A percentile compares a stretch with the other conserved stretches of the same genome.
These are phyloP conservation scores for Chaetogeoica ovagalla DNA, from an alignment of 2,888 invertebrate species.

Conservation along the genomic window DNA sequence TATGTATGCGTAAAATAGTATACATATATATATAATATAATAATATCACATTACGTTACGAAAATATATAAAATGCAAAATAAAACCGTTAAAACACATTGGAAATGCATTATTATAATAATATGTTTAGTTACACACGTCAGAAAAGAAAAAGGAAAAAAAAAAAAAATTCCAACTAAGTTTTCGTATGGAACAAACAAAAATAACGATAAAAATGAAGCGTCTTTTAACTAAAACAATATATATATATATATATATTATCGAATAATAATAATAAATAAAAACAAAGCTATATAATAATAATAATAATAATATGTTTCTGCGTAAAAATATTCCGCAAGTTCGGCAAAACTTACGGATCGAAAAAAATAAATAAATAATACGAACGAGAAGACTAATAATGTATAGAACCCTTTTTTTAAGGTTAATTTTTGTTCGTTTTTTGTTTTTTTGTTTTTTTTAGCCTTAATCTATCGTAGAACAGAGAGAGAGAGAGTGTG, in stretches of 20 bases:
- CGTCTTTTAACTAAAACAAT: constrained; percentile 49
- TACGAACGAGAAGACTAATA: constrained; percentile 32
- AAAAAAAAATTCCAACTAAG: constrained; percentile 37
- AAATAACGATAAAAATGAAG: background rate
- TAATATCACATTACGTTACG: constrained; percentile 38
- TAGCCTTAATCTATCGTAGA: background rate
- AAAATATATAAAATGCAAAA: constrained; percentile 45
- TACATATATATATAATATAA: constrained; percentile 7
- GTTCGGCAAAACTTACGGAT: constrained; percentile 12
- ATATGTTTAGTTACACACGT: constrained; percentile 49
- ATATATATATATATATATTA: no score
- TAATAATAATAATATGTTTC: constrained; percentile 40
- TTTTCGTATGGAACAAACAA: constrained; percentile 37
- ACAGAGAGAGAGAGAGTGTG: background rate
- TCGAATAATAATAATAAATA: constrained; percentile 36
- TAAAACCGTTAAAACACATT: constrained; percentile 48
- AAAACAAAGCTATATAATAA: constrained; percentile 29
- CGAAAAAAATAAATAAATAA: background rate
- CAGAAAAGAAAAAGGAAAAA: constrained; percentile 45
- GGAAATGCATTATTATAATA: constrained; percentile 50
- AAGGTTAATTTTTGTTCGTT: background rate
- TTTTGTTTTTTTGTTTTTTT: constrained; percentile 4
- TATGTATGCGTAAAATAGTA: constrained; percentile 14
- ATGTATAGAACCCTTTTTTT: constrained; percentile 4
- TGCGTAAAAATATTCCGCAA: constrained; percentile 31